Base-by-base conservation (phyloP, 1,140 invertebrate genomes). In the Protaetia brevitarsis region DNA sequence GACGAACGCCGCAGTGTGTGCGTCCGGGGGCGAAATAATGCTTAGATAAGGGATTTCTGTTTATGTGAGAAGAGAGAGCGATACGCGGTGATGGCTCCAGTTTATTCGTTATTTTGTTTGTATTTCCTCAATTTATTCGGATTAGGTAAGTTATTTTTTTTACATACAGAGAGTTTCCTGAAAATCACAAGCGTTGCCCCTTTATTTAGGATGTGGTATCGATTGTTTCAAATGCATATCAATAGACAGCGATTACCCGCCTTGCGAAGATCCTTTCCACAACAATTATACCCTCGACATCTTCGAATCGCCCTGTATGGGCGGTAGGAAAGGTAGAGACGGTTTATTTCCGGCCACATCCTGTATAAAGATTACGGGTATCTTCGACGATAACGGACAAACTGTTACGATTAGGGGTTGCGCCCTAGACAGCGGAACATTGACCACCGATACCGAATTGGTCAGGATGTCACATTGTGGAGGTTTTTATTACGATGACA, bases 181-280 rank as follows among this genome's bases (percentile, higher is more conserved):
- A 5, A 19, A 45, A 45, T 29, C 62, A n/a, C n/a, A n/a, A n/a
- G n/a, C n/a, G n/a, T n/a, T n/a, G n/a, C n/a, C 5, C 10, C 16
- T 45, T 21, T 21, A 21, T 45, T 45, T 45, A 88, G 86, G 78
- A 4, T 74, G 78, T 30, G 82, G 85, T 31, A 95, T 98, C 74
- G 96, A 97, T 77, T 98, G 96, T 78, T 98, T 97, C 82, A 96
- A 96, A 77, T 98, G 96, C 77, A 91, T 95, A 11, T 98, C 96
- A 1, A 86, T 95, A 77, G 93, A 95, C 77, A 90, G 92, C 7
- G 82, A 87, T 72, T 95, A 96, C 77, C 86, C 85, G 66, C 86
- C 89, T 2, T 98, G 96, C 78, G 96, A 98, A 76, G 96, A 98
- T 81, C 94, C 95, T 0, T 99, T 98, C 81, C 96, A 98, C 81